Base-by-base conservation (phyloP, 2,888 invertebrate genomes). In the Lutraria lutraria region DNA sequence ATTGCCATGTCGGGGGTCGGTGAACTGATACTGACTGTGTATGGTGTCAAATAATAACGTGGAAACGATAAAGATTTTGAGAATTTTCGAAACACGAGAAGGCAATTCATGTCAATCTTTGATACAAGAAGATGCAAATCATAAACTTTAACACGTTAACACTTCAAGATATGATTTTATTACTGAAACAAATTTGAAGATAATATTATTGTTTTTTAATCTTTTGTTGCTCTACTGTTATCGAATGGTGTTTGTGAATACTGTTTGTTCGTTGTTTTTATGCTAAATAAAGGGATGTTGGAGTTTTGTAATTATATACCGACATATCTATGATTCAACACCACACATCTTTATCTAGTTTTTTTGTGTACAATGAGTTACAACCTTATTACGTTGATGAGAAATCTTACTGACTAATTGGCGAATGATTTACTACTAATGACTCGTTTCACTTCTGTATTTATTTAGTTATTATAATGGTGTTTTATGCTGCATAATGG, bases 1-100 rank as follows among this genome's bases (percentile, higher is more conserved):
- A 29, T 68, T 68, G 76, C 83, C 68, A 80, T 83, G 80, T 76
- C 72, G 86, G 89, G 34, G 89, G 86, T 83, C 83, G 31, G 54
- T 10, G 54, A 34, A 29, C 76, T 81, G 29, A 72, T 72, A 54
- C 84, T 53, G n/a, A 53, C 43, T 53, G 76, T 84, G 84, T 84
- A 25, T 31, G 54, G 54, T 84, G 76, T 52, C 76, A 84, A 84
- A 84, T 84, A 76, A 76, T 76, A 31, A 34, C 25, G 34, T 34
- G 16, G 34, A 34, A 34, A 34, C 76, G 76, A 76, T 76, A 76
- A 76, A 76, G 16, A 31, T 19, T 34, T 76, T 76, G 16, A 76
- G 31, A 34, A 31, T 15, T 76, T 76, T 25, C 15, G 76, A 16
- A 76, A 76, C 15, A 31, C 15, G 76, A 76, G 76, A 76, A 76